Conservation (phyloP, 2,888 invertebrate genomes). For the Parascotia fuliginaria region DNA sequence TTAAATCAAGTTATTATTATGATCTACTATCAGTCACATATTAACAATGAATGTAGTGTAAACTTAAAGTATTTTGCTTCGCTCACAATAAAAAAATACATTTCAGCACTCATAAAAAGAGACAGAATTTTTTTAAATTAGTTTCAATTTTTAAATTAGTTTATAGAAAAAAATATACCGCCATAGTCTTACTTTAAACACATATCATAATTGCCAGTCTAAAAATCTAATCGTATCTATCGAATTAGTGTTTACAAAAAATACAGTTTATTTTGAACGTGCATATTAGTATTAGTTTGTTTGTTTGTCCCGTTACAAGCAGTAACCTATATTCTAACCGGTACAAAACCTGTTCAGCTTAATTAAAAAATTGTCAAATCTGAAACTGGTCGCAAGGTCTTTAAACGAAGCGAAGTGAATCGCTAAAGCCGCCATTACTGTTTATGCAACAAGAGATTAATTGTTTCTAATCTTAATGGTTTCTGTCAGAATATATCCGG, state of each 20-base stretch:
- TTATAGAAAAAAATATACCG: too few relatives aligned
- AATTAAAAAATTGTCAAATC: slow-evolving; percentile 14
- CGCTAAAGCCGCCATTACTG: slow-evolving; percentile 2
- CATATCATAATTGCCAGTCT: too few relatives aligned
- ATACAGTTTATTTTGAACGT: neutral
- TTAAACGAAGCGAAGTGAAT: slow-evolving; percentile 12
- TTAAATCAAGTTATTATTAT: too few relatives aligned
- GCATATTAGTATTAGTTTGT: neutral
- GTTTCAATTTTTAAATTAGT: too few relatives aligned
- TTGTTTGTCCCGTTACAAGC: slow-evolving; percentile 10
- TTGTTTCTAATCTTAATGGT: neutral
- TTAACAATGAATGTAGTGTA: too few relatives aligned
- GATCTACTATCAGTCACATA: too few relatives aligned
- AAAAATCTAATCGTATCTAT: neutral
- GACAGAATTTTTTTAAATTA: too few relatives aligned
- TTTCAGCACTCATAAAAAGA: too few relatives aligned
- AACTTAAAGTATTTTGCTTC: too few relatives aligned
- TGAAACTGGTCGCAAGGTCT: slow-evolving; percentile 22
- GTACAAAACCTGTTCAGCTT: slow-evolving; percentile 28
- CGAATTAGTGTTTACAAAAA: neutral
- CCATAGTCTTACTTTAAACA: too few relatives aligned
- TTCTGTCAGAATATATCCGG: neutral
- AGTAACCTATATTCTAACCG: slow-evolving; percentile 37
- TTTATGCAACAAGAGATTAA: neutral
- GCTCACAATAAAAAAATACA: too few relatives aligned